Evolutionary conservation across 37 sponge, comb jelly and placozoan genomes (phyloP), one percentile per base, ranked within the genome.

Genomic region (Bolinopsis microptera): DNA sequence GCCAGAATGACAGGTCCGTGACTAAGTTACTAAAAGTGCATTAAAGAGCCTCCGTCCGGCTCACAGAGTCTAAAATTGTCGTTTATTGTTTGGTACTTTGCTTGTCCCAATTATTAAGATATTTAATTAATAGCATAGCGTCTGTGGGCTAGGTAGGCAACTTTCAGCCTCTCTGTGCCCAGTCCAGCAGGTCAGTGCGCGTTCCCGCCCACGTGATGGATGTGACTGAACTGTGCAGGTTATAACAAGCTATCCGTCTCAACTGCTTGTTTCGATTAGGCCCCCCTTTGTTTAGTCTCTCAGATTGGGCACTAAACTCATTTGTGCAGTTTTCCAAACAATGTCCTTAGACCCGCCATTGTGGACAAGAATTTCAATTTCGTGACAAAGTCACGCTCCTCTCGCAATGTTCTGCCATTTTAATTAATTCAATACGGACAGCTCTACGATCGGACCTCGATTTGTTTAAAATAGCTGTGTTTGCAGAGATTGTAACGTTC

Each of bases 31-130:
- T 48, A 5, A 13, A 48, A 48, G 61, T 48, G 61, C 61, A 48
- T 48, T 48, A 48, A 48, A 13, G 61, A 48, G 5, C 61, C 13
- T 48, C 61, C 13, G 61, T 48, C 61, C 61, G 61, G 61, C 61
- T 48, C 61, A 13, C 9, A 18, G 61, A 48, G 61, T 48, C 61
- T 48, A 48, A 48, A 48, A 48, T 48, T 48, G 61, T 48, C 61
- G 61, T 48, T 24, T 72, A 72, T 72, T 72, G 74, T 72, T 72
- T 72, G 74, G 74, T 72, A 72, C 74, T 72, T 72, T 72, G 74
- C 74, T 72, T 28, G 31, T 28, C 74, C 74, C 74, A 72, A 72
- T 72, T 72, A 72, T 72, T 72, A 72, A 24, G 31, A 72, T 28
- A 72, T 72, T 72, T 72, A 72, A 72, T 72, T 72, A 72, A 72